phyloP scores from a whole-genome alignment of 2,797 vertebrate species.

The Anisognathus igniventris region DNA sequence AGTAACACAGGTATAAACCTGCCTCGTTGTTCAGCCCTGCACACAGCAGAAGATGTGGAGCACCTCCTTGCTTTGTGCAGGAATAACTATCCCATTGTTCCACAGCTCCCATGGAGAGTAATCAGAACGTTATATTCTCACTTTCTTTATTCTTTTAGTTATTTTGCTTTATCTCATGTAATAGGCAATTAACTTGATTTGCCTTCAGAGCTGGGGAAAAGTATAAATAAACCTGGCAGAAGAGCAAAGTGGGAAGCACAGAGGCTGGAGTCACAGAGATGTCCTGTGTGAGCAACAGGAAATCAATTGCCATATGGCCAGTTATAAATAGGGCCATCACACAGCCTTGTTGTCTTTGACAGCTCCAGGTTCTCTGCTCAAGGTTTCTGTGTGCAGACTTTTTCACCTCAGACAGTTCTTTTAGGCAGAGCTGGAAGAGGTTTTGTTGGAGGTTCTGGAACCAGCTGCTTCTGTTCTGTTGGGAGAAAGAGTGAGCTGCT shows the following conservation, averaged over 20 bases:
- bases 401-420: background rate
- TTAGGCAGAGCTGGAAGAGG: background rate
- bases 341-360: background rate
- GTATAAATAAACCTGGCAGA: slow-evolving; percentile 61
- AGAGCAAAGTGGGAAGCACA: background rate
- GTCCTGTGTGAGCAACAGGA: slow-evolving; percentile 45
- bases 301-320: slow-evolving; percentile 53
- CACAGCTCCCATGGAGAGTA: background rate
- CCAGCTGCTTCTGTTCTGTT: rapidly evolving
- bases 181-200: slow-evolving; percentile 49
- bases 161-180: slow-evolving; percentile 34
- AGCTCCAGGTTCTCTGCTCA: background rate
- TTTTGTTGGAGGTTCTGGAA: background rate
- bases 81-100: background rate
- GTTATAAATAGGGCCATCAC: slow-evolving; percentile 49
- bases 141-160: slow-evolving; percentile 25
- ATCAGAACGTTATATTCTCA: background rate
- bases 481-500: background rate
- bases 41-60: background rate
- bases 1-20: background rate
- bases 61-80: background rate
- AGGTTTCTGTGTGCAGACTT: background rate
- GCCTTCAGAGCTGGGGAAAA: slow-evolving; percentile 6
- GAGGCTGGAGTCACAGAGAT: background rate
- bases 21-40: background rate